Evolutionary conservation across 2,888 invertebrate genomes (phyloP).

Genomic region (Tenthredo scrophulariae): DNA sequence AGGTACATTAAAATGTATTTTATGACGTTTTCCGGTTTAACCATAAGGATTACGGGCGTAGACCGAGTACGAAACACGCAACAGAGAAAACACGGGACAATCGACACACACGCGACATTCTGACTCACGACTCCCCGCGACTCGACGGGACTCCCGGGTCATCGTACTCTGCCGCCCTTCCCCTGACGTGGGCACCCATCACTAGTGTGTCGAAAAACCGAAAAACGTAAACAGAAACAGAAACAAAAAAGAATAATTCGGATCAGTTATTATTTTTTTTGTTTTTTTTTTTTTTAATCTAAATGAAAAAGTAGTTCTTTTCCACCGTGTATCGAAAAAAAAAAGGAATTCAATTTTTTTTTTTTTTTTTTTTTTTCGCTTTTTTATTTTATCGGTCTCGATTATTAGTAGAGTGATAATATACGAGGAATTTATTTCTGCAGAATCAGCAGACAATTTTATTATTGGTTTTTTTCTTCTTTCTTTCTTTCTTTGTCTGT

Average conservation of each 20-base stretch:
- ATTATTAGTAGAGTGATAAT: neutral
- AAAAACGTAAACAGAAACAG: neutral
- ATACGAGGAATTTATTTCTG: neutral
- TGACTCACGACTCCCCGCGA: slow-evolving; percentile 8
- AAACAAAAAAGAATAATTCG: neutral
- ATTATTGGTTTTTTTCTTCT: too few species aligned
- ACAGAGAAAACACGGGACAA: slow-evolving; percentile 26
- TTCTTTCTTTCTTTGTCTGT: neutral
- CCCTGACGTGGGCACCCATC: neutral
- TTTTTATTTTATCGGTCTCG: neutral
- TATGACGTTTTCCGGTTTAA: slow-evolving; percentile 70
- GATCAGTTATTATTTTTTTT: neutral
- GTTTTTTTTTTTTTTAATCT: neutral
- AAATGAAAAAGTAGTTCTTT: neutral
- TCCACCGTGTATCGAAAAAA: neutral
- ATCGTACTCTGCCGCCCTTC: slow-evolving; percentile 39
- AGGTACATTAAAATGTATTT: slow-evolving; percentile 63
- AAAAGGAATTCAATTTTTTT: neutral
- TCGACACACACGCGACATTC: slow-evolving; percentile 46
- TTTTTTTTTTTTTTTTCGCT: neutral
- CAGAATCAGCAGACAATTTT: neutral
- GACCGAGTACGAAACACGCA: slow-evolving; percentile 9
- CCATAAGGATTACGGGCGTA: slow-evolving; percentile 33
- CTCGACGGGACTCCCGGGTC: slow-evolving; percentile 2
- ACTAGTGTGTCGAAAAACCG: neutral